These are phyloP conservation scores for Drosophila antonietae DNA, from an alignment of 2,888 invertebrate species.

Conservation along the genomic window DNA sequence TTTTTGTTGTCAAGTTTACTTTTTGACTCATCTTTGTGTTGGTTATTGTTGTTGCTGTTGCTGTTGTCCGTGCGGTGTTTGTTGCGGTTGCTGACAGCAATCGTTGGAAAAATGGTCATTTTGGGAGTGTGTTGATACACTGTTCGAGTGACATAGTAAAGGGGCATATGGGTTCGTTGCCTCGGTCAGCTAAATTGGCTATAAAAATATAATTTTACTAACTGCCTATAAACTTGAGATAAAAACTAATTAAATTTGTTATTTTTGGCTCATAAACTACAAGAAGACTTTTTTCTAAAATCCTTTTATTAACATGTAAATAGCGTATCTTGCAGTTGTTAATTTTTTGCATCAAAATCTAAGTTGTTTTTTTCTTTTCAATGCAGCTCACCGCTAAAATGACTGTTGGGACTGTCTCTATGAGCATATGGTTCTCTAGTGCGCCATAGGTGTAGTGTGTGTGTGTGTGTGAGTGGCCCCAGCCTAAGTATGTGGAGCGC, in stretches of 20 bases:
- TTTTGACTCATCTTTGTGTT: conserved; percentile 55
- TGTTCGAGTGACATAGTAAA: not conserved
- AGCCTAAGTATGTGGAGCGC: conserved; percentile 23
- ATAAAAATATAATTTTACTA: not conserved
- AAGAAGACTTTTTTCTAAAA: too few species aligned
- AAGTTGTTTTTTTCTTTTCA: not conserved
- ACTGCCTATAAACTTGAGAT: too few species aligned
- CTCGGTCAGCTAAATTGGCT: not conserved
- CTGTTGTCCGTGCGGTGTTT: conserved; percentile 19
- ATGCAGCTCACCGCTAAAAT: conserved; percentile 7
- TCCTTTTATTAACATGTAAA: not conserved
- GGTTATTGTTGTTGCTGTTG: conserved; percentile 19
- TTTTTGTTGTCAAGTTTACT: conserved; percentile 48
- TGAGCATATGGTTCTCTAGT: conserved; percentile 40
- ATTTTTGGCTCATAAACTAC: too few species aligned
- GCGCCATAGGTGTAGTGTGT: conserved; percentile 21
- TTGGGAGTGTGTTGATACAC: conserved; percentile 18
- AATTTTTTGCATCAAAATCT: too few species aligned
- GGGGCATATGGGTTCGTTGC: not conserved
- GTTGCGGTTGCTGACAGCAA: conserved; percentile 37
- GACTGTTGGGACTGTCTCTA: conserved; percentile 27
- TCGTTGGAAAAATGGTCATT: conserved; percentile 64
- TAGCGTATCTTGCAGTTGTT: not conserved
- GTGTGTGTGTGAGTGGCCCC: not conserved
- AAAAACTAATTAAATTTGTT: too few species aligned